Evolutionary conservation across 1,140 invertebrate species (phyloP).

Genomic region (Drosophila biarmipes): DNA sequence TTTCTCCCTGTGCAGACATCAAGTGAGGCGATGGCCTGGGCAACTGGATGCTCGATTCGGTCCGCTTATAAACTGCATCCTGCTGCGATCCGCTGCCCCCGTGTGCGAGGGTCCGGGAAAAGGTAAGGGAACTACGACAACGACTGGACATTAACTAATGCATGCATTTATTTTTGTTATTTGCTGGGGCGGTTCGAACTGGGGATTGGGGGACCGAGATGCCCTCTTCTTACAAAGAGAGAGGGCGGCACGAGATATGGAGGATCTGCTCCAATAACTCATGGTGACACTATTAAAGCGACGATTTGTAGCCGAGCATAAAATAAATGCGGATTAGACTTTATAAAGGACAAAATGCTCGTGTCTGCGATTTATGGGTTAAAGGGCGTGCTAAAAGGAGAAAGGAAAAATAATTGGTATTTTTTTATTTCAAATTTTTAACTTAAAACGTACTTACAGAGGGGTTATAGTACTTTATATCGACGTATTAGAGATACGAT

Average conservation of each 20-base stretch:
- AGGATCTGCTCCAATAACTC: slow-evolving; percentile 75
- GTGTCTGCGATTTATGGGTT: slow-evolving; percentile 78
- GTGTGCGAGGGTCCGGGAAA: slow-evolving; percentile 6
- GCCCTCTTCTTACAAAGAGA: slow-evolving; percentile 9
- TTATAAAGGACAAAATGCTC: slow-evolving; percentile 84
- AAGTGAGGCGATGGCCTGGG: slow-evolving; percentile 25
- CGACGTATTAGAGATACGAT: neutral
- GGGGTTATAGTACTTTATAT: neutral
- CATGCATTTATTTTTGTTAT: slow-evolving; percentile 79
- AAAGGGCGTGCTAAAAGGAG: slow-evolving; percentile 42
- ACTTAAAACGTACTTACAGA: too few relatives aligned
- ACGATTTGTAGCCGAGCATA: slow-evolving; percentile 84
- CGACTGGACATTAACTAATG: slow-evolving; percentile 81
- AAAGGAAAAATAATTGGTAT: slow-evolving; percentile 2
- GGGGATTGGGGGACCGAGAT: neutral
- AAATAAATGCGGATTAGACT: slow-evolving; percentile 85
- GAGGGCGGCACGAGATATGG: slow-evolving; percentile 32
- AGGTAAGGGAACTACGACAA: slow-evolving; percentile 37
- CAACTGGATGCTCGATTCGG: slow-evolving; percentile 68
- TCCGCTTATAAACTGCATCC: slow-evolving; percentile 81
- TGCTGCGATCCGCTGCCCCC: slow-evolving; percentile 65
- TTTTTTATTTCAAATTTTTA: neutral
- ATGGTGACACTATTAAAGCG: slow-evolving; percentile 84
- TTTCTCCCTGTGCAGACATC: slow-evolving; percentile 16
- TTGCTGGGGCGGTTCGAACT: slow-evolving; percentile 28